Evolutionary conservation across 2,797 vertebrate genomes (phyloP).

Genomic region (Esox lucius): DNA sequence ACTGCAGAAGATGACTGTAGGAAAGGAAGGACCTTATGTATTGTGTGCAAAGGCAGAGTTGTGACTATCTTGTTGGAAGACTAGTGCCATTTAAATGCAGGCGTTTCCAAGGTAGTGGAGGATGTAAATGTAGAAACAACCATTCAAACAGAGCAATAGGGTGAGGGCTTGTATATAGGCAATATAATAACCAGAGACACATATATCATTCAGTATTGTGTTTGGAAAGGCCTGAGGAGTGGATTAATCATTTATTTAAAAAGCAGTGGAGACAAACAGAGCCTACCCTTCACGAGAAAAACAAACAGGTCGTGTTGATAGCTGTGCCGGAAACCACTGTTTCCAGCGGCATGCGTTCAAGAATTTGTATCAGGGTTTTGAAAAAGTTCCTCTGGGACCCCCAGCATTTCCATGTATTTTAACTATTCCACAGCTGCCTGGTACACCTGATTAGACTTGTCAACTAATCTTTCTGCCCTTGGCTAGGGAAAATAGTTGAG

Average conservation of each 20-base stretch:
- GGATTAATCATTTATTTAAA: constrained; percentile 75
- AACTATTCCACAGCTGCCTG: too few species aligned
- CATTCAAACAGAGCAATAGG: constrained; percentile 53
- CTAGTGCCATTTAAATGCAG: constrained; percentile 42
- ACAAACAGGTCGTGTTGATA: constrained; percentile 38
- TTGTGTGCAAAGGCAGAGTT: constrained; percentile 14
- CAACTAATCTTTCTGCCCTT: too few species aligned
- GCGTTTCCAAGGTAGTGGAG: constrained; percentile 73
- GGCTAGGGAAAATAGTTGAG: too few species aligned
- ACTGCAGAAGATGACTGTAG: background rate
- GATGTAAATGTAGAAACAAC: constrained; percentile 68
- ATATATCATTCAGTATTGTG: constrained; percentile 53
- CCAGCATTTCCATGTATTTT: too few species aligned
- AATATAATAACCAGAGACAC: constrained; percentile 21
- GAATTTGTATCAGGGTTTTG: constrained; percentile 23
- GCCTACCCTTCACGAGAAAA: constrained; percentile 38
- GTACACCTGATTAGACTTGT: too few species aligned
- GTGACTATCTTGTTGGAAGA: constrained; percentile 43
- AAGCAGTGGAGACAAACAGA: constrained; percentile 55
- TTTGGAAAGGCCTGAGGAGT: constrained; percentile 49
- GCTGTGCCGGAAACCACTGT: constrained; percentile 25
- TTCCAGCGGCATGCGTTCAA: constrained; percentile 35
- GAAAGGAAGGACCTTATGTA: background rate
- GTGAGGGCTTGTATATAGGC: constrained; percentile 43
- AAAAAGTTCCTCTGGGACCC: too few species aligned